Conservation (phyloP, 2,797 vertebrate species). For the Pitangus sulphuratus region DNA sequence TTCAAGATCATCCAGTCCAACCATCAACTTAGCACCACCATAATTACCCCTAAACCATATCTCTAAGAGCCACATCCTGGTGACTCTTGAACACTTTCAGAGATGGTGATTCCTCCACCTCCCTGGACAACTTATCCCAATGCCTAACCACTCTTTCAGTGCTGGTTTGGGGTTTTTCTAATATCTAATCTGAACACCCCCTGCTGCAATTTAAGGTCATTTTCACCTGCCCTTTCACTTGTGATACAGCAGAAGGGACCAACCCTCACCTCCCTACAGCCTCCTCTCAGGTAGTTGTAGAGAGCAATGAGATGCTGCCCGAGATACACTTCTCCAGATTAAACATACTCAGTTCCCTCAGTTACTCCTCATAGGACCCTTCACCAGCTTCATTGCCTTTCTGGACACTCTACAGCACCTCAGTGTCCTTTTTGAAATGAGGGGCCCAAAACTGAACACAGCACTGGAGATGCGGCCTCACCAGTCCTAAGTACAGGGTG, state of each 20-base stretch:
- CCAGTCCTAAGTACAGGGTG: not conserved
- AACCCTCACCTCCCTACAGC: too few species aligned
- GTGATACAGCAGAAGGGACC: rapidly evolving
- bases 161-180: not conserved
- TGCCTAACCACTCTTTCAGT: not conserved
- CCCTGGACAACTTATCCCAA: not conserved
- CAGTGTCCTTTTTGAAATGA: not conserved
- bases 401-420: not conserved
- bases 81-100: not conserved
- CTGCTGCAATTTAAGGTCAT: not conserved
- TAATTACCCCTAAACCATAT: not conserved
- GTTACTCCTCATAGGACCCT: not conserved
- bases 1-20: not conserved
- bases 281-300: not conserved
- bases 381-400: not conserved
- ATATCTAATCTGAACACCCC: not conserved
- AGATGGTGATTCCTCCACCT: not conserved
- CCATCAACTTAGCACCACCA: not conserved
- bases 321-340: not conserved
- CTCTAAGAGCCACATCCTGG: not conserved
- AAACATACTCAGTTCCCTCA: not conserved
- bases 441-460: not conserved
- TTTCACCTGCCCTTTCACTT: not conserved
- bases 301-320: too few species aligned
- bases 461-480: not conserved